These are phyloP conservation scores for Leucoraja ocellata DNA, from an alignment of 2,797 vertebrate genomes.

Conservation along the genomic window DNA sequence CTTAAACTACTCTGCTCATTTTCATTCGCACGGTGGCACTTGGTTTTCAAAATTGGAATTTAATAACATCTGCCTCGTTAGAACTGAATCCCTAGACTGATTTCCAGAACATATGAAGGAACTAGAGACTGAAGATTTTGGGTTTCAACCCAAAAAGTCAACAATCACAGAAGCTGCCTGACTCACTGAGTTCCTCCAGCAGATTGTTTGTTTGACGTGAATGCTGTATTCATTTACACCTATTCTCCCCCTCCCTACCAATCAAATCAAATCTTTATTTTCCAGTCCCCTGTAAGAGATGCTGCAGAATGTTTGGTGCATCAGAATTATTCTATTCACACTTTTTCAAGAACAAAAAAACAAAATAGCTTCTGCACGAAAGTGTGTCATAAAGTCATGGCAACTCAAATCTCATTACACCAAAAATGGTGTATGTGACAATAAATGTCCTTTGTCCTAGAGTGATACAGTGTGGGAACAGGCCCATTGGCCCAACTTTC, in stretches of 20 bases:
- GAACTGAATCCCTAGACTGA: background rate
- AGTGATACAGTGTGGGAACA: too few species aligned
- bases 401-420: too few species aligned
- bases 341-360: background rate
- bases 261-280: background rate
- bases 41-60: background rate
- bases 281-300: background rate
- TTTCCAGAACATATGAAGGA: background rate
- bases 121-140: too few species aligned
- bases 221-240: background rate
- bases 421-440: too few species aligned
- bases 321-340: background rate
- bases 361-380: background rate
- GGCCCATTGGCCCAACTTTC: too few species aligned
- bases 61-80: background rate
- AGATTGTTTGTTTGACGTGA: background rate
- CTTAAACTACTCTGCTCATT: background rate
- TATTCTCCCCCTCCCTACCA: background rate
- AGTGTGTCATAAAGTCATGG: too few species aligned
- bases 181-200: too few species aligned
- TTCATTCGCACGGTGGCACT: background rate
- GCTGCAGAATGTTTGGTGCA: background rate
- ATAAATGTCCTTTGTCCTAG: too few species aligned
- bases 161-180: too few species aligned
- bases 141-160: too few species aligned